Conservation (phyloP, 2,113 vertebrate species). For the Calyptommatus sinebrachiatus region DNA sequence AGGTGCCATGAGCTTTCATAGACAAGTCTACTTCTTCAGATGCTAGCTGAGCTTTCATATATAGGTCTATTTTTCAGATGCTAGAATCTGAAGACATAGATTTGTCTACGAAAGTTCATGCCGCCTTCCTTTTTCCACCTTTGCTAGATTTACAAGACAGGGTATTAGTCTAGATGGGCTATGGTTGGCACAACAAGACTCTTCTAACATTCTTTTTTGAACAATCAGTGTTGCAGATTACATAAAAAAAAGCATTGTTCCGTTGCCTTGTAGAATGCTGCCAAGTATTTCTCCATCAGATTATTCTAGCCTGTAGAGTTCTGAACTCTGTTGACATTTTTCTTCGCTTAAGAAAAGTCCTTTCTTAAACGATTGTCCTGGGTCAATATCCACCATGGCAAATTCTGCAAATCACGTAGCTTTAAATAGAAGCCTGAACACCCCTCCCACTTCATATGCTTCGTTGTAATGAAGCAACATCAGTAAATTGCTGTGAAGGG, state of each 20-base stretch:
- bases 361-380: slow-evolving; percentile 29
- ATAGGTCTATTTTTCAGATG: too few relatives aligned
- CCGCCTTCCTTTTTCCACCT: too few relatives aligned
- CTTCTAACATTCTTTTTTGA: slow-evolving; percentile 19
- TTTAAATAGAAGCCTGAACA: slow-evolving; percentile 66
- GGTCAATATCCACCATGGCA: slow-evolving; percentile 40
- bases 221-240: neutral
- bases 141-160: too few relatives aligned
- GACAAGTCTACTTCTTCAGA: too few relatives aligned
- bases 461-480: slow-evolving; percentile 76
- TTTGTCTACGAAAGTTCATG: too few relatives aligned
- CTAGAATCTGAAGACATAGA: too few relatives aligned
- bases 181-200: too few relatives aligned
- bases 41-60: too few relatives aligned
- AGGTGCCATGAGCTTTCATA: too few relatives aligned
- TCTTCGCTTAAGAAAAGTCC: slow-evolving; percentile 44
- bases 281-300: slow-evolving; percentile 1
- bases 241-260: slow-evolving; percentile 2
- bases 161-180: too few relatives aligned
- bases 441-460: slow-evolving; percentile 65
- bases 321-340: slow-evolving; percentile 34
- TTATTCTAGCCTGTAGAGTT: too few relatives aligned
- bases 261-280: neutral
- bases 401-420: slow-evolving; percentile 45
- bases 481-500: slow-evolving; percentile 78